Percentiles rank a stretch among this genome's conserved stretches.
Evolutionary conservation across 1,140 invertebrate genomes (phyloP).

Genomic region (Heliconius hewitsoni): DNA sequence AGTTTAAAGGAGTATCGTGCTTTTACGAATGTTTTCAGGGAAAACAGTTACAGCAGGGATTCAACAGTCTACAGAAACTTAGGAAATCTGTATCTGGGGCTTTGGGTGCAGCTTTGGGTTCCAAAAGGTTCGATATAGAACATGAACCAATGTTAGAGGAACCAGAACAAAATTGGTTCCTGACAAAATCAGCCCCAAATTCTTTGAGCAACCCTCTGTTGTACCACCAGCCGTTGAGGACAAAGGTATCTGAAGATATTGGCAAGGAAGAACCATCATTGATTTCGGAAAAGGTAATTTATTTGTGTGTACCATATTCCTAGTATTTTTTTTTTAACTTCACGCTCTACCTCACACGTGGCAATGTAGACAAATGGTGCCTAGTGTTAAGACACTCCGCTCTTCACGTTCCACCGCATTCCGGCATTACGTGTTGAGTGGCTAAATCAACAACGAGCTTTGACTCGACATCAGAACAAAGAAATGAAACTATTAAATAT

Average conservation of each 20-base stretch:
- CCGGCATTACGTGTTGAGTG: no score
- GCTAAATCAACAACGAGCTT: no score
- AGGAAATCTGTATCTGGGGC: conserved; percentile 86
- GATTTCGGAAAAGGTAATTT: conserved; percentile 66
- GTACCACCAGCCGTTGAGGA: conserved; percentile 59
- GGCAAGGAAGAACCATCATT: conserved; percentile 60
- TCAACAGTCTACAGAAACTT: conserved; percentile 86
- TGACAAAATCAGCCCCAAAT: conserved; percentile 89
- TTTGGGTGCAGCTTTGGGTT: conserved; percentile 79
- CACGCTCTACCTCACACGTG: no score
- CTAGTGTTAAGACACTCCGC: no score
- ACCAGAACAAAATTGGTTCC: conserved; percentile 87
- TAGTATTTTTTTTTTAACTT: no score
- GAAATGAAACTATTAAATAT: no score
- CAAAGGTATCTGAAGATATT: conserved; percentile 61
- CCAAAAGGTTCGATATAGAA: conserved; percentile 73
- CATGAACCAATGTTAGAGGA: conserved; percentile 73
- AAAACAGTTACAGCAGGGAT: conserved; percentile 80
- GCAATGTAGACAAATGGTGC: no score
- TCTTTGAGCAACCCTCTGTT: conserved; percentile 85
- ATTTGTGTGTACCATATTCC: no score
- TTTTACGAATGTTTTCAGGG: conserved; percentile 81
- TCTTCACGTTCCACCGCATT: no score
- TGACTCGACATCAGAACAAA: no score
- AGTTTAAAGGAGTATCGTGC: conserved; percentile 80